Evolutionary conservation across 2,113 vertebrate species (phyloP), one percentile per base, ranked within the genome.

Genomic region (Ascaphus truei): DNA sequence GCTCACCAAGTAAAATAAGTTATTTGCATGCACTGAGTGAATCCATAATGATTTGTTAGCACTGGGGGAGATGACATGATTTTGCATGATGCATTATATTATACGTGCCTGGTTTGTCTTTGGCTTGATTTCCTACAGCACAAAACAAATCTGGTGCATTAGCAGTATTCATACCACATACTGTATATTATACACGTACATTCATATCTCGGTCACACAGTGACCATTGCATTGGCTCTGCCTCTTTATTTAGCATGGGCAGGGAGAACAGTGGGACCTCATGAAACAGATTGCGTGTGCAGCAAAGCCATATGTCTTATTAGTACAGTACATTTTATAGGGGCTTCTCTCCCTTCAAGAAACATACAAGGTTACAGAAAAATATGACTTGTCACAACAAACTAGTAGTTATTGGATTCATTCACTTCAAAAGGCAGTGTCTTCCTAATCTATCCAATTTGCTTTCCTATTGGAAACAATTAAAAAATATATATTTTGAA

Each of bases 41-140:
- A 68, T 57, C 39, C 52, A 47, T 57, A 68, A 68, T 68, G 52
- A 68, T 57, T 68, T 57, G 64, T 68, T 68, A 68, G 39, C 10
- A 25, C 26, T 33, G 20, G 12, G n/a, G 51, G 22, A 45, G 31
- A 56, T 3, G 52, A 18, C 20, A 57, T 26, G 18, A 47, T 68
- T 30, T 57, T 57, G 29, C 23, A 48, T 48, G 39, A 68, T 68
- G 39, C 20, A 68, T 47, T 25, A 11, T 43, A 27, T 37, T 23
- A 16, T 67, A 45, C 26, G 18, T 57, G 18, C 18, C 37, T 23
- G 29, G 30, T 3, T 25, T 65, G 34, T 53, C 25, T 12, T 53
- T 41, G 3, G 31, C 31, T 66, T 18, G 23, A 30, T 55, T 26
- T 26, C 23, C 47, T 37, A 26, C 12, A 45, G 63, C 5, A 55